Evolutionary conservation across 2,113 vertebrate species (phyloP), one percentile per base, ranked within the genome.

Genomic region (Cyanoliseus patagonus): DNA sequence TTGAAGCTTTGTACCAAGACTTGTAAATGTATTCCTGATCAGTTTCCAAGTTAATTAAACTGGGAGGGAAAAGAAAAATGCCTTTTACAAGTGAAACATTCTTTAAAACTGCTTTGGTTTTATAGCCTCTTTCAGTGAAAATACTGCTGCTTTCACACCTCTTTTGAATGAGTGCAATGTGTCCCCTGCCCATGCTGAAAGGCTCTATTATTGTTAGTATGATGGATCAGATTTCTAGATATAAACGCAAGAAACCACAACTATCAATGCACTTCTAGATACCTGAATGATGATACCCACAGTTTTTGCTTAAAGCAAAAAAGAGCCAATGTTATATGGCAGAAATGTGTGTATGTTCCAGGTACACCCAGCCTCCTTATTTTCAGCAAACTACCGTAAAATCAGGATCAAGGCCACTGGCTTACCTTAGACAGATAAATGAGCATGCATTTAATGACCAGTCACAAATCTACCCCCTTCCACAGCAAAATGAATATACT

Each of bases 41-140:
- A 57, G 39, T 75, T 95, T 95, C 79, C 80, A 68, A 90, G 73
- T 93, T 86, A 95, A 81, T 92, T 97, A 72, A 92, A 92, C 23
- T 57, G 66, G 15, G 55, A 88, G 25, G 52, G 76, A 81, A 95
- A 96, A 88, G 33, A 93, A 95, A 92, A 95, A 86, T 35, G 42
- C 39, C 31, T 41, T 81, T 93, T 85, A 74, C 8, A 33, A 81
- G 64, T 63, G 20, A 69, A 91, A 91, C 9, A 20, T 67, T 47
- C 78, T 88, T 83, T 92, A 7, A 63, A 78, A 72, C 68, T 77
- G 17, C 59, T 76, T 93, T 78, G 22, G 51, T 78, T 88, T 83
- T 92, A 8, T 77, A 78, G 68, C 68, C 67, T 17, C 59, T 76
- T 93, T 78, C 76, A 83, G 55, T 72, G 27, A 92, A 76, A 77